Evolutionary conservation across 2,888 invertebrate species (phyloP).

Genomic region (Bhutanitis thaidina): DNA sequence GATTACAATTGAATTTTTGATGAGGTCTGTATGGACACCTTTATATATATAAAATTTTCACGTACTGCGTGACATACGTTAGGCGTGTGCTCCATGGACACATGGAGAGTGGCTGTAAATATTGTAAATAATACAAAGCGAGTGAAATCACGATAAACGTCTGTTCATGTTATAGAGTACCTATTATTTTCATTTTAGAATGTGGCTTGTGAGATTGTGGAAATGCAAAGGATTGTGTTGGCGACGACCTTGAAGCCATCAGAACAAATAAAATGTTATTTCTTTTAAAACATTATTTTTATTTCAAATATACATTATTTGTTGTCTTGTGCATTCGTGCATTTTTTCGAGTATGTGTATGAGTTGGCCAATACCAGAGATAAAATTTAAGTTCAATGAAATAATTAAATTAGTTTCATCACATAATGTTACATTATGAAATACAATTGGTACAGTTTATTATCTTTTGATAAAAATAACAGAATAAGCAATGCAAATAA

Average conservation of each 20-base stretch:
- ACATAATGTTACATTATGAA: no score
- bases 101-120: constrained; percentile 22
- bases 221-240: constrained; percentile 1
- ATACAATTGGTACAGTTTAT: no score
- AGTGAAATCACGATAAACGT: constrained; percentile 23
- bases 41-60: not conserved
- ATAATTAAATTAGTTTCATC: no score
- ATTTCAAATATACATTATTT: constrained; percentile 23
- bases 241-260: constrained; percentile 42
- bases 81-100: not conserved
- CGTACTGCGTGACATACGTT: not conserved
- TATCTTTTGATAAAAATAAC: no score
- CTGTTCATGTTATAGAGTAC: constrained; percentile 27
- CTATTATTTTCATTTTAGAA: constrained; percentile 29
- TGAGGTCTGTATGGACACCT: not conserved
- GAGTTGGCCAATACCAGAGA: no score
- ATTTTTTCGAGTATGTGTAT: no score
- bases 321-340: constrained; percentile 24
- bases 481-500: no score
- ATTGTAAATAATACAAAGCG: constrained; percentile 25
- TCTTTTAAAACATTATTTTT: constrained; percentile 53
- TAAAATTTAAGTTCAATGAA: no score
- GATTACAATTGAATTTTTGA: no score
- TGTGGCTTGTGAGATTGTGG: constrained; percentile 21
- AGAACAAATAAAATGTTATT: constrained; percentile 71